Base-by-base conservation (phyloP, 2,888 invertebrate species). In the Rapana venosa region DNA sequence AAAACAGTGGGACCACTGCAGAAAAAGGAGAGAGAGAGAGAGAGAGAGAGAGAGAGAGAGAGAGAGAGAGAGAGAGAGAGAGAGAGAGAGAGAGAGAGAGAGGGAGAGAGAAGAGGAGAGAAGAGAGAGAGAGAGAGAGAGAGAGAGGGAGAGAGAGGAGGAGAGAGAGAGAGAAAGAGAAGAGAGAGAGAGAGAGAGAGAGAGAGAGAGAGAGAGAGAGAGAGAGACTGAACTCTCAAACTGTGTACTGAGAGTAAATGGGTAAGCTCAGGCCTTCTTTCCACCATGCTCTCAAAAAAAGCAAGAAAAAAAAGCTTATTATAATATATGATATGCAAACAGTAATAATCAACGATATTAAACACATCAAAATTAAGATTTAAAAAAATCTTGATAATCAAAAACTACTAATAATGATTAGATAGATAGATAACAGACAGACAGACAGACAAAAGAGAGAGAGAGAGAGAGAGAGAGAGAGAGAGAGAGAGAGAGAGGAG, bases 91-190 rank as follows among this genome's bases (percentile, higher is more conserved):
- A 22, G 8, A 70, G 70, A 22, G 22, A 20, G 70, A 26, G 70
- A 70, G 0, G 26, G 70, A 22, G 22, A 70, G 70, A 70, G 20
- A 70, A n/a, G 30, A 8, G n/a, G 74, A 4, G 74, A n/a, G 74
- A 70, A n/a, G 30, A 11, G 30, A n/a, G 11, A 22, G 22, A 11
- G 74, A n/a, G 74, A n/a, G 74, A n/a, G 74, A n/a, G 74, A 5
- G 74, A n/a, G 74, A n/a, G 74, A n/a, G 74, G 26, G 74, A 74
- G 74, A n/a, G n/a, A n/a, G 74, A 11, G 74, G 74, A n/a, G 74
- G n/a, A n/a, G 30, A n/a, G 74, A n/a, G 74, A 74, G 74, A 74
- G n/a, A 74, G 74, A 74, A n/a, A 22, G n/a, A 11, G n/a, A 13
- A 66, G 26, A 22, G 66, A 66, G 66, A 66, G 66, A 66, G 66